These are phyloP conservation scores for Physeter macrocephalus DNA, from an alignment of 2,113 vertebrate genomes.

Conservation along the genomic window DNA sequence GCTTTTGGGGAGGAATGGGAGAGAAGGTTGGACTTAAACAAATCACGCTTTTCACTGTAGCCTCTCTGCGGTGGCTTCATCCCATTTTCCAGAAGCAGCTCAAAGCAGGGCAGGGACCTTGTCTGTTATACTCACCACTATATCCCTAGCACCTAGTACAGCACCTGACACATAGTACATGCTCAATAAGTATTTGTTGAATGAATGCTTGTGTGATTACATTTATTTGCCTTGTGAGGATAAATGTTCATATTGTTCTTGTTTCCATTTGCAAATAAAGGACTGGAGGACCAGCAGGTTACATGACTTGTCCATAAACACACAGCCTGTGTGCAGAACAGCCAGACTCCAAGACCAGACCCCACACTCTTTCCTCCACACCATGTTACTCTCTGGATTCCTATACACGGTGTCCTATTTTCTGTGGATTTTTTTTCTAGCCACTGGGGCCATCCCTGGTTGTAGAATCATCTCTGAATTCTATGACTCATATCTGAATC, in stretches of 20 bases:
- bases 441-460: constrained; percentile 45
- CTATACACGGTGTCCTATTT: constrained; percentile 48
- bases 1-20: background rate
- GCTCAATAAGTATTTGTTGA: background rate
- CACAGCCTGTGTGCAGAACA: background rate
- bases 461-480: constrained; percentile 53
- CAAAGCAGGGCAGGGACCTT: background rate
- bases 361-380: background rate
- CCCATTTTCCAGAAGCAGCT: constrained; percentile 11
- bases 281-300: background rate
- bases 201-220: background rate
- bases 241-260: background rate
- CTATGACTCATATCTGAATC: constrained; percentile 73
- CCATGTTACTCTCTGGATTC: background rate
- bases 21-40: background rate
- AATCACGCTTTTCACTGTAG: background rate
- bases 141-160: background rate
- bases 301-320: background rate
- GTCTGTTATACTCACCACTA: background rate
- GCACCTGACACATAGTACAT: background rate
- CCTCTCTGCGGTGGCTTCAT: background rate
- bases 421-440: background rate
- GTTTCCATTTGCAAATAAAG: background rate
- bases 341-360: background rate
- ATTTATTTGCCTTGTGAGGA: background rate